Conservation (phyloP, 2,888 invertebrate genomes). For the Teleogryllus oceanicus region DNA sequence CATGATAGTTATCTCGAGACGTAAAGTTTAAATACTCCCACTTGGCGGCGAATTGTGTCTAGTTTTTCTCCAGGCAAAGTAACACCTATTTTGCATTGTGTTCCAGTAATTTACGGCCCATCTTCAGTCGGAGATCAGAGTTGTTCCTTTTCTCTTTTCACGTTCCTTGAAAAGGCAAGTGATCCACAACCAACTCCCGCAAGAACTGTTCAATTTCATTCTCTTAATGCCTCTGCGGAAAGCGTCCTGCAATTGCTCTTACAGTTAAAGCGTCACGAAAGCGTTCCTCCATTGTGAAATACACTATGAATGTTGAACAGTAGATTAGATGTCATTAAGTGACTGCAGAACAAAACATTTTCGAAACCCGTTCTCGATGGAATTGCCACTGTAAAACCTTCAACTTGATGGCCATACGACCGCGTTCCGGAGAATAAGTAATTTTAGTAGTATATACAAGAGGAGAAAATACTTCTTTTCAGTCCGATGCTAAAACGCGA, state of each 20-base stretch:
- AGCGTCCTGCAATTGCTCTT: neutral
- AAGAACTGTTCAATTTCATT: slow-evolving; percentile 1
- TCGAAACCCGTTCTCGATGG: neutral
- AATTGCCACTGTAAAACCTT: no score
- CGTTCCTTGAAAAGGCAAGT: neutral
- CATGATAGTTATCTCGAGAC: no score
- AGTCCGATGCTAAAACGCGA: no score
- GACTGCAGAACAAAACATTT: neutral
- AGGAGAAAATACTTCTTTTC: no score
- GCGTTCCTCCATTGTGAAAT: neutral
- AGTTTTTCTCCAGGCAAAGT: neutral
- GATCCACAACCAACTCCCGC: neutral
- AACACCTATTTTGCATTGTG: slow-evolving; percentile 4
- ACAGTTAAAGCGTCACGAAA: neutral
- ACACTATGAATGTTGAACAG: slow-evolving; percentile 8
- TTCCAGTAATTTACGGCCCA: neutral
- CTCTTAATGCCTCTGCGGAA: neutral
- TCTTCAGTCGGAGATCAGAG: neutral
- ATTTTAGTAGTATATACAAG: no score
- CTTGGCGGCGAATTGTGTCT: neutral
- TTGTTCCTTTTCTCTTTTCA: no score
- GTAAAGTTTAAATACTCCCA: no score
- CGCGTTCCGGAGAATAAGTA: no score
- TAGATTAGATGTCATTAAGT: neutral
- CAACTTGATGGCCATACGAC: no score